Base-by-base conservation (phyloP, 2,888 invertebrate genomes). In the Sphinx pinastri region DNA sequence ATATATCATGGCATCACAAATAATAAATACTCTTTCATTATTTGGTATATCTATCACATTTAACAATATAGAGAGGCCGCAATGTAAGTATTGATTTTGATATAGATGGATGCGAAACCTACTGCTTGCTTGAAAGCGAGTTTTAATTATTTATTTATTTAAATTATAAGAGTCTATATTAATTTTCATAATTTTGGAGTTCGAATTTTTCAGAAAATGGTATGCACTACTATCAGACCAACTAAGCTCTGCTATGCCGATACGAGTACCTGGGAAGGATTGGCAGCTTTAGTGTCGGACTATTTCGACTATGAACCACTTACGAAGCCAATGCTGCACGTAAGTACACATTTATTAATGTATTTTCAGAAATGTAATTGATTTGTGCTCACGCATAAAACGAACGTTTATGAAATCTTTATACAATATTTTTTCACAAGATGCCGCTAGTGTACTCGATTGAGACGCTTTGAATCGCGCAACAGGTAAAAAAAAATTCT, bases 191-290 rank as follows among this genome's bases (percentile, higher is more conserved):
- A 25, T 25, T 25, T 38, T 38, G 8, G 5, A 38, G 38, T 38
- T 38, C 4, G 2, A 8, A 31, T 67, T 70, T 79, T 89, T 86
- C 86, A 98, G 97, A 98, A 98, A 96, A 97, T 98, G 95, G 97
- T 98, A 57, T 97, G 97, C 77, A 97, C 97, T 8, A 96, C 97
- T 3, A 95, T 98, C 74, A 94, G 97, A 59, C 97, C 97, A 31
- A 97, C 97, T 14, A 95, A 96, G 75, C 94, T 98, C 71, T 95
- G 96, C 19, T 97, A 95, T 88, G 93, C 95, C 11, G 96, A 96
- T 78, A 94, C 98, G 59, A 95, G 95, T 80, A 94, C 95, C 59
- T 97, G 97, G 96, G 95, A 96, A 81, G 96, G 96, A 57, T 95
- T 97, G 77, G 95, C 97, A 0, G 92, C 94, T 66, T 96, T 98